phyloP scores from a whole-genome alignment of 2,113 vertebrate species.

The Neotragus pygmaeus region DNA sequence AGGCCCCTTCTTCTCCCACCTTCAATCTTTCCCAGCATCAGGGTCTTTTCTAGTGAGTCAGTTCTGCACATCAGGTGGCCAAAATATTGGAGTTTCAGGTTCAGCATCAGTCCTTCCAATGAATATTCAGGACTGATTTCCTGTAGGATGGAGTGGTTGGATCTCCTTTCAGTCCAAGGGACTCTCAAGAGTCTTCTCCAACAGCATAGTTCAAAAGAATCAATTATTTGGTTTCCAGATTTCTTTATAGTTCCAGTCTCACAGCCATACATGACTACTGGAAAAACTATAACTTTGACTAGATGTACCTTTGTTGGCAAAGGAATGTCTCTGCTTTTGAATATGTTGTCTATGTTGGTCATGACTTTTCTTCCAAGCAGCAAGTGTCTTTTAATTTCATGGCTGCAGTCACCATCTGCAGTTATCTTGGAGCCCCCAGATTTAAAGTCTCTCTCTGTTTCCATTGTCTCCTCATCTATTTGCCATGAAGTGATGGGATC shows the following conservation, averaged over 20 bases:
- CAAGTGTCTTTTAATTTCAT: neutral
- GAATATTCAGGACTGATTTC: neutral
- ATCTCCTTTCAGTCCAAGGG: neutral
- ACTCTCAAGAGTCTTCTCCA: neutral
- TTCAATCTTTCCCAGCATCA: neutral
- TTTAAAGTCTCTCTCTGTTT: neutral
- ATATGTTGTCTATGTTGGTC: neutral
- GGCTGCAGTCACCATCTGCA: neutral
- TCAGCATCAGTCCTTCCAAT: neutral
- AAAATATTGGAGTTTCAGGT: neutral
- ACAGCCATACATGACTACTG: neutral
- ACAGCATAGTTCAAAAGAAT: neutral
- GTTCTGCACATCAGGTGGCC: neutral
- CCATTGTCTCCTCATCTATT: neutral
- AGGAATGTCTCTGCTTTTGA: neutral
- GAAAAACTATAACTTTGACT: neutral
- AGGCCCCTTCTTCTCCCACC: neutral
- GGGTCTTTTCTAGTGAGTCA: neutral
- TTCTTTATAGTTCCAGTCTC: neutral
- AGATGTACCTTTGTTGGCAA: neutral
- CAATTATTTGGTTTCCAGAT: neutral
- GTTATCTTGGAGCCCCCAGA: neutral
- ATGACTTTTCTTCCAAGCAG: neutral
- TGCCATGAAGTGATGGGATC: neutral
- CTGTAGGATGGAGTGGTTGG: neutral